These are phyloP conservation scores for Lichenostomus cassidix DNA, from an alignment of 2,113 vertebrate species.

Conservation along the genomic window DNA sequence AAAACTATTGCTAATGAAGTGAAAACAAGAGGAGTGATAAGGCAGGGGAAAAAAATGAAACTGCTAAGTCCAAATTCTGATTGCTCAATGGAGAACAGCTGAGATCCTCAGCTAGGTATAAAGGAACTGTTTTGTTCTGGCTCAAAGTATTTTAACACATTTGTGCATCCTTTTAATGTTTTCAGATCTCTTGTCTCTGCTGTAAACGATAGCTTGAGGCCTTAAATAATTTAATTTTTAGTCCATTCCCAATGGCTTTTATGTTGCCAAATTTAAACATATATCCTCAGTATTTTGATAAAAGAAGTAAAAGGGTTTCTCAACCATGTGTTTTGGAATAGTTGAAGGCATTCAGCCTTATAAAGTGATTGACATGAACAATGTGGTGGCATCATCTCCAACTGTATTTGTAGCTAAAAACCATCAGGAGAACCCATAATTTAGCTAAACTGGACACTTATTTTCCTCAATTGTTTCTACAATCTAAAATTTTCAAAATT, in stretches of 20 bases:
- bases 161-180: neutral
- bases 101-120: neutral
- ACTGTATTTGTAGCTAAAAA: neutral
- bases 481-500: neutral
- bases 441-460: neutral
- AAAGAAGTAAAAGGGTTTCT: neutral
- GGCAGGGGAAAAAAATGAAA: neutral
- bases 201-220: neutral
- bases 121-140: neutral
- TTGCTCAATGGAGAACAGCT: neutral
- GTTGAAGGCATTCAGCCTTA: neutral
- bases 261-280: neutral
- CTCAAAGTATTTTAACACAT: neutral
- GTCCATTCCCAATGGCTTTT: neutral
- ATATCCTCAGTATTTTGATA: neutral
- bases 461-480: neutral
- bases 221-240: conserved; percentile 21
- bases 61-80: neutral
- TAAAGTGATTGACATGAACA: neutral
- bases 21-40: neutral
- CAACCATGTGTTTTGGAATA: neutral
- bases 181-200: neutral
- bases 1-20: neutral
- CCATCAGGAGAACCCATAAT: neutral
- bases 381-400: neutral